These are phyloP conservation scores for Caenorhabditis becei DNA, from an alignment of 2,888 invertebrate species.

Conservation along the genomic window DNA sequence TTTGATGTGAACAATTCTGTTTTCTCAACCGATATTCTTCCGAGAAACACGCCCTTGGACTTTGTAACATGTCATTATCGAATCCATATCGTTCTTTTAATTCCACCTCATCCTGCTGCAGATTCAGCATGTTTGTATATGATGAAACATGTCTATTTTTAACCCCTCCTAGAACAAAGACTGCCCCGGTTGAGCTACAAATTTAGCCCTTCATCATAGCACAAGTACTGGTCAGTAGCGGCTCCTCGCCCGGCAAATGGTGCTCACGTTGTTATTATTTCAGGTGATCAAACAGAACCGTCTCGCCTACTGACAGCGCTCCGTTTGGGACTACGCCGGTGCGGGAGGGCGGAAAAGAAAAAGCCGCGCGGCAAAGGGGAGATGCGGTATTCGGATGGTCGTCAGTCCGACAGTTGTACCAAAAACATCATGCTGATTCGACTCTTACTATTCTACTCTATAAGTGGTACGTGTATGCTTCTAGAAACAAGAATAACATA, in stretches of 20 bases:
- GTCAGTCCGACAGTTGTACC: slow-evolving; percentile 50
- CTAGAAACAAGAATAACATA: too few species aligned
- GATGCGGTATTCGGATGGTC: slow-evolving; percentile 53
- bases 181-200: slow-evolving; percentile 20
- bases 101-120: neutral
- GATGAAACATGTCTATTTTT: slow-evolving; percentile 53
- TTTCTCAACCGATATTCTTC: too few species aligned
- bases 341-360: slow-evolving; percentile 53
- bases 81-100: neutral
- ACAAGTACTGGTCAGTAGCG: slow-evolving; percentile 53
- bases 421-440: slow-evolving; percentile 58
- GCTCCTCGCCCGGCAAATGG: slow-evolving; percentile 35
- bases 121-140: neutral
- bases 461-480: slow-evolving; percentile 31
- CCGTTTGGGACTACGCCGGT: slow-evolving; percentile 32
- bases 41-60: too few species aligned
- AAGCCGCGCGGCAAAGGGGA: slow-evolving; percentile 46
- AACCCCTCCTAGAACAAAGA: slow-evolving; percentile 42
- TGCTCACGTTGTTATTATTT: slow-evolving; percentile 61
- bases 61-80: too few species aligned
- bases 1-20: too few species aligned
- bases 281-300: slow-evolving; percentile 65
- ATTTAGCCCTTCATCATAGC: slow-evolving; percentile 16
- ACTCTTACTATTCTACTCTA: slow-evolving; percentile 52
- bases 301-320: slow-evolving; percentile 58